phyloP scores from a whole-genome alignment of 2,113 vertebrate genomes.

The Chlorodrepanis virens region DNA sequence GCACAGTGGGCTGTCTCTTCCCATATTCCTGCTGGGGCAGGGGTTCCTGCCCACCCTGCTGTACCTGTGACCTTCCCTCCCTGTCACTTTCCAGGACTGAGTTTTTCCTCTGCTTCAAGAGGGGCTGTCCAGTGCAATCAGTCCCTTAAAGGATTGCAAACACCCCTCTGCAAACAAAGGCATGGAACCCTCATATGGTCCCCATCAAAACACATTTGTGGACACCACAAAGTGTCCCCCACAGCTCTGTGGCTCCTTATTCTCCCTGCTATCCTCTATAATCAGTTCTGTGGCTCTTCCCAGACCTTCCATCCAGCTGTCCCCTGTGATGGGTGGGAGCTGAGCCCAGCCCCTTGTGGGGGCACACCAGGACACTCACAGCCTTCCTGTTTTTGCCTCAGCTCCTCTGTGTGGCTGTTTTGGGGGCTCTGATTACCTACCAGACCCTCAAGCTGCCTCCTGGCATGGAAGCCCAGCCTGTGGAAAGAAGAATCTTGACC shows the following conservation, averaged over 20 bases:
- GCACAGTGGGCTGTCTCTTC: not conserved
- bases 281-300: not conserved
- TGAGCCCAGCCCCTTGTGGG: not conserved
- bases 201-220: not conserved
- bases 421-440: not conserved
- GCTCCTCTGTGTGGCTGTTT: not conserved
- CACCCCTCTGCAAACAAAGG: not conserved
- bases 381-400: not conserved
- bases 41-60: not conserved
- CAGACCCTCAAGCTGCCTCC: not conserved
- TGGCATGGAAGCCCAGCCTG: not conserved
- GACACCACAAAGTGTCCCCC: not conserved
- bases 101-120: not conserved
- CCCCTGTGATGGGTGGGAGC: not conserved
- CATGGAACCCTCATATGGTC: fast-evolving
- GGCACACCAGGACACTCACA: not conserved
- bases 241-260: not conserved
- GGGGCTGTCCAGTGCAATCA: not conserved
- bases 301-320: not conserved
- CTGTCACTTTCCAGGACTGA: not conserved
- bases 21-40: not conserved
- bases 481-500: not conserved
- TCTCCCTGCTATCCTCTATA: not conserved
- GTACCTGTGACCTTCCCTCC: not conserved
- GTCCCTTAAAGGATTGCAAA: not conserved